phyloP scores from a whole-genome alignment of 2,797 vertebrate genomes.

The Pachyuromys duprasi region DNA sequence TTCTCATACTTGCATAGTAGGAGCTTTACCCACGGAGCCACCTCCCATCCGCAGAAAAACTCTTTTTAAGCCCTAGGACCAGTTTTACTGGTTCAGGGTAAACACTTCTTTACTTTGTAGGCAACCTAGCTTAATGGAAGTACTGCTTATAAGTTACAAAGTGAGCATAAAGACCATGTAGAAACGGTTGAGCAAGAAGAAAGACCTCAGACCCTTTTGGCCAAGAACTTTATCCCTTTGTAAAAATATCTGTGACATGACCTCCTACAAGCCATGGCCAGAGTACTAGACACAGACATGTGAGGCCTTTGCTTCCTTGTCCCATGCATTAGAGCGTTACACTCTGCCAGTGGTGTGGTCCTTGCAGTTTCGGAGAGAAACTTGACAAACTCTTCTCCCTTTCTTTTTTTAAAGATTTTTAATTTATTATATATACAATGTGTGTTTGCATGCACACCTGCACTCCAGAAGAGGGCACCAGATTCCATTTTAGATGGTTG shows the following conservation, averaged over 20 bases:
- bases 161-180: conserved; percentile 2
- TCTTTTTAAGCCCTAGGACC: neutral
- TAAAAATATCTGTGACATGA: neutral
- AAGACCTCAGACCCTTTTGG: neutral
- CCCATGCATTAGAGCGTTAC: neutral
- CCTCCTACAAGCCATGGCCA: neutral
- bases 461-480: too few relatives aligned
- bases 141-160: conserved; percentile 40
- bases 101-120: neutral
- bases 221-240: neutral
- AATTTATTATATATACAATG: too few relatives aligned
- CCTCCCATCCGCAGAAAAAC: neutral
- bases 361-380: neutral
- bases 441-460: too few relatives aligned
- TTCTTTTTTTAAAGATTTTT: too few relatives aligned
- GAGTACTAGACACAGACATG: neutral
- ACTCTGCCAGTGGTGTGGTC: neutral
- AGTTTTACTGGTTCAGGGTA: conserved; percentile 11
- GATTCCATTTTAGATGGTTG: too few relatives aligned
- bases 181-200: conserved; percentile 18
- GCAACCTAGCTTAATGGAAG: neutral
- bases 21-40: neutral
- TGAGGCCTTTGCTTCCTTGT: neutral
- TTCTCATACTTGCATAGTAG: neutral
- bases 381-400: conserved; percentile 26